phyloP scores from a whole-genome alignment of 1,140 invertebrate species.

The Eumaeus atala region DNA sequence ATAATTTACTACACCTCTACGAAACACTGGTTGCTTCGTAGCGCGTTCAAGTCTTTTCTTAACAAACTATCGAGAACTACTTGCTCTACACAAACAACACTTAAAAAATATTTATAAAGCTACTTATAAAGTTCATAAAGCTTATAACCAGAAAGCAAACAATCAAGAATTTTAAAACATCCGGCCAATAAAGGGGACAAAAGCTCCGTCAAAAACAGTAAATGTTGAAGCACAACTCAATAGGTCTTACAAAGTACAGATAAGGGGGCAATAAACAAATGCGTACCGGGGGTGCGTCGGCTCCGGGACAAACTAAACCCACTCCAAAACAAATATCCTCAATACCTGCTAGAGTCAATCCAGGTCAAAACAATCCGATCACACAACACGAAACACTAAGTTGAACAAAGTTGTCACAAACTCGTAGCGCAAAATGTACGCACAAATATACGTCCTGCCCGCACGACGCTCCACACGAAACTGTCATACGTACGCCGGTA shows the following conservation, averaged over 20 bases:
- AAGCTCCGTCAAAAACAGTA: constrained; percentile 29
- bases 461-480: constrained; percentile 32
- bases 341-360: constrained; percentile 13
- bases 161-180: constrained; percentile 11
- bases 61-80: background rate
- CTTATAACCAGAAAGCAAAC: background rate
- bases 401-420: constrained; percentile 3
- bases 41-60: constrained; percentile 59
- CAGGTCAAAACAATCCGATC: background rate
- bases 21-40: constrained; percentile 5
- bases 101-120: constrained; percentile 12
- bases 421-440: background rate
- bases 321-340: constrained; percentile 18
- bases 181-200: constrained; percentile 22
- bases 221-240: constrained; percentile 35
- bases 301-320: constrained; percentile 16
- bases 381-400: constrained; percentile 3
- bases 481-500: constrained; percentile 40
- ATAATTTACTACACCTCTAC: background rate
- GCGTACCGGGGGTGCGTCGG: constrained; percentile 35
- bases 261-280: constrained; percentile 45
- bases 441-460: constrained; percentile 21
- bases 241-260: constrained; percentile 24
- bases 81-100: background rate
- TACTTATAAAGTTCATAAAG: no score